phyloP scores from a whole-genome alignment of 2,113 vertebrate species.

The Carlito syrichta region DNA sequence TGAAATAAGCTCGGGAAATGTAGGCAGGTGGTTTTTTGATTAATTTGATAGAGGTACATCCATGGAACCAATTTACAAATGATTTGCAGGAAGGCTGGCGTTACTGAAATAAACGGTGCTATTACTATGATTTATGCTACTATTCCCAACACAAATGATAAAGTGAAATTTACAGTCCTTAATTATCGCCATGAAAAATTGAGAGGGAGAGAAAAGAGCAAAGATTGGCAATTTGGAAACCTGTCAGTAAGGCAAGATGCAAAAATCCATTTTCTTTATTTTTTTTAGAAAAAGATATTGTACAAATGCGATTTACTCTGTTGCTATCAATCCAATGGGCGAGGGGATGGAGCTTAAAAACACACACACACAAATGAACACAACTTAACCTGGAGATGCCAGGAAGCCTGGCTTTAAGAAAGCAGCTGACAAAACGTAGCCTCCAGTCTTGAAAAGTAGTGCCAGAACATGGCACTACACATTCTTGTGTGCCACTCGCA shows the following conservation, averaged over 20 bases:
- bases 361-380: not conserved
- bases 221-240: conserved; percentile 70
- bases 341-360: not conserved
- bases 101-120: conserved; percentile 72
- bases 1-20: conserved; percentile 50
- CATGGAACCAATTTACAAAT: conserved; percentile 73
- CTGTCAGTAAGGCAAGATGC: conserved; percentile 57
- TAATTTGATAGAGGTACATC: conserved; percentile 75
- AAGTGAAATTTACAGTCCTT: conserved; percentile 71
- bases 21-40: conserved; percentile 69
- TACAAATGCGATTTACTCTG: not conserved
- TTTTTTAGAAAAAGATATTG: not conserved
- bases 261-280: conserved; percentile 56
- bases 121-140: conserved; percentile 76
- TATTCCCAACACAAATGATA: conserved; percentile 75
- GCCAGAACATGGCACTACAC: not conserved
- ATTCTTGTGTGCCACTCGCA: not conserved
- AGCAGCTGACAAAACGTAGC: not conserved
- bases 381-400: conserved; percentile 17
- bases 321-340: not conserved
- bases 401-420: not conserved
- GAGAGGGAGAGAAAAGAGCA: conserved; percentile 60
- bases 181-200: conserved; percentile 67
- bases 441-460: not conserved
- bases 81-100: conserved; percentile 67